Base-by-base conservation (phyloP, 2,797 vertebrate genomes). In the Thamnophis elegans region DNA sequence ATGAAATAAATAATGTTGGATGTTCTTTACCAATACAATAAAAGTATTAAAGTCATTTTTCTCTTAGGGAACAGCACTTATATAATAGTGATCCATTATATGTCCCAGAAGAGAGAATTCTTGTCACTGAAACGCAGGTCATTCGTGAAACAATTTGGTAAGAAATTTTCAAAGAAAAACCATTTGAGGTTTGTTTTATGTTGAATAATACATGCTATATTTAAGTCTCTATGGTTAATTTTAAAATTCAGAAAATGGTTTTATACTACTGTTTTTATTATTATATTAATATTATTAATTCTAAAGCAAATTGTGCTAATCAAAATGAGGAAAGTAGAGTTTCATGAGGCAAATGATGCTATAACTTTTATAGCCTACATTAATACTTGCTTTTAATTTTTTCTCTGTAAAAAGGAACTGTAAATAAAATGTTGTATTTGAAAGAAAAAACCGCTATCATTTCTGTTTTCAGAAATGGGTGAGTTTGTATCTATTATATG, bases 111-210 rank as follows among this genome's bases (percentile, higher is more conserved):
- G 99, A 99, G 94, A 99, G 98, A 96, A 98, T 98, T 22, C 97
- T 99, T 94, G 98, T 99, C 94, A 99, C 99, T 0, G 99, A 99
- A 97, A 98, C 98, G 1, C 99, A 99, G 97, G 98, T 99, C 91
- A 99, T 99, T 96, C 97, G 99, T 88, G 99, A 99, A 97, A 99
- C 98, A 0, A 95, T 99, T 88, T 99, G 99, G 99, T 99, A 97
- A 98, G 98, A 82, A 88, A 92, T 20, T 42, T 8, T 42, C 28
- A 18, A 14, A 55, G 89, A 86, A 93, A 28, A 22, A 55, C 10
- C 1, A 0, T 60, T 85, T 89, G 55, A 89, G 26, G 4, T 90
- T 65, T 65, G n/a, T 89, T 0, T 1, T 10, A 2, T 82, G 1
- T 90, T 95, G 78, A 82, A 82, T 25, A 47, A 82, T 82, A 25